Evolutionary conservation across 2,113 vertebrate genomes (phyloP), one percentile per base, ranked within the genome.

Genomic region (Oceanodroma tethys): DNA sequence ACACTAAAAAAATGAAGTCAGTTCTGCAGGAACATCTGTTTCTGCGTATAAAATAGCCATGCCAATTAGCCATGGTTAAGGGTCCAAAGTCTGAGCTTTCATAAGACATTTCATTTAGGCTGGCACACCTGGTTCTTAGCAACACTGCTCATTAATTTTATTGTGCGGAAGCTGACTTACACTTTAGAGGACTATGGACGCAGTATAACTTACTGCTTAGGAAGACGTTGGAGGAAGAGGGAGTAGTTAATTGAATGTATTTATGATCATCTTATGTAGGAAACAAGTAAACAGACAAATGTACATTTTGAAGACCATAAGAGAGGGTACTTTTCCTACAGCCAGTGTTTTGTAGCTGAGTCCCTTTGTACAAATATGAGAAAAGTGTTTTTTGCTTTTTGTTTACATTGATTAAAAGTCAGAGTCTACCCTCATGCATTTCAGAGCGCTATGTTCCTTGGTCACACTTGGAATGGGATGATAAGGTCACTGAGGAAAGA

Each of bases 81-180:
- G n/a, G 89, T 97, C 66, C 82, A 85, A 96, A 97, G 93, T 90
- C 83, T 40, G 2, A 66, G 23, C 13, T 92, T 80, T 50, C 60
- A 78, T 10, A n/a, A 93, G 72, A 85, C 16, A 25, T 87, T 92
- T 88, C 13, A 71, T 66, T 74, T 32, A 48, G 52, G 36, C 62
- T 68, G 65, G 26, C 66, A 67, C 81, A 95, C 32, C 48, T 90
- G 93, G 60, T 88, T 95, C 82, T 90, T 93, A 95, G 92, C 90
- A 96, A 84, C 90, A 42, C 43, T 36, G 21, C 29, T 95, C 76
- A 80, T 90, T 92, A 91, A 72, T 84, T 94, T 93, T 62, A 70
- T 81, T 12, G 2, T n/a, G 48, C 0, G 0, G 93, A 96, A 93
- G 47, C 58, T 85, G 32, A 23, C 48, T 93, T 84, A 71, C 26